Conservation (phyloP, 2,888 invertebrate species). For the Digitonthophagus gazella region DNA sequence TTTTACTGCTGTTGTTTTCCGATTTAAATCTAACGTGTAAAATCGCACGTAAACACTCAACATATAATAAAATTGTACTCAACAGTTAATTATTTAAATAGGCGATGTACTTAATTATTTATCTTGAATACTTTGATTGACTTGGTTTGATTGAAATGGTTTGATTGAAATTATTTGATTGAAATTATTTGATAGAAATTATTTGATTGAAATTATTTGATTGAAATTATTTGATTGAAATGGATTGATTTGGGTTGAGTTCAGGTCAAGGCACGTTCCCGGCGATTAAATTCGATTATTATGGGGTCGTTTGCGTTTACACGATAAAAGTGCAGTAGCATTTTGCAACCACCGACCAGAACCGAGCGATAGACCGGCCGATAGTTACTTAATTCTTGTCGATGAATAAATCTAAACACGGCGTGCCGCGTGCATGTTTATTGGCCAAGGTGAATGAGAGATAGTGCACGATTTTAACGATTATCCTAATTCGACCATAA, state of each 20-base stretch:
- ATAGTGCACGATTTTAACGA: neutral
- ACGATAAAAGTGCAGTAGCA: neutral
- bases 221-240: too few species aligned
- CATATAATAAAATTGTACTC: neutral
- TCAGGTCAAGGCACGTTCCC: neutral
- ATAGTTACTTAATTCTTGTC: neutral
- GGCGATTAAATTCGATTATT: neutral
- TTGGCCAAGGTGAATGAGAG: conserved; percentile 27
- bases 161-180: too few species aligned
- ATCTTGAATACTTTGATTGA: too few species aligned
- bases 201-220: too few species aligned
- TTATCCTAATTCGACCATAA: too few species aligned
- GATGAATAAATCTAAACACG: neutral
- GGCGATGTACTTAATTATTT: too few species aligned
- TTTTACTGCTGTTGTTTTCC: neutral
- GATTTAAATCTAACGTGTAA: neutral
- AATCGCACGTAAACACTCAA: neutral
- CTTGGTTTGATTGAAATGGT: too few species aligned
- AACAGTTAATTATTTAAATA: too few species aligned
- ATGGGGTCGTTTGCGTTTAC: neutral
- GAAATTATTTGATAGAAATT: too few species aligned
- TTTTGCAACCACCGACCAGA: neutral
- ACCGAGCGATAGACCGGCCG: neutral
- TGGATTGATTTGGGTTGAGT: neutral
- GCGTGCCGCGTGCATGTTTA: conserved; percentile 17